Evolutionary conservation across 2,888 invertebrate species (phyloP).

Genomic region (Oasisia sp.): DNA sequence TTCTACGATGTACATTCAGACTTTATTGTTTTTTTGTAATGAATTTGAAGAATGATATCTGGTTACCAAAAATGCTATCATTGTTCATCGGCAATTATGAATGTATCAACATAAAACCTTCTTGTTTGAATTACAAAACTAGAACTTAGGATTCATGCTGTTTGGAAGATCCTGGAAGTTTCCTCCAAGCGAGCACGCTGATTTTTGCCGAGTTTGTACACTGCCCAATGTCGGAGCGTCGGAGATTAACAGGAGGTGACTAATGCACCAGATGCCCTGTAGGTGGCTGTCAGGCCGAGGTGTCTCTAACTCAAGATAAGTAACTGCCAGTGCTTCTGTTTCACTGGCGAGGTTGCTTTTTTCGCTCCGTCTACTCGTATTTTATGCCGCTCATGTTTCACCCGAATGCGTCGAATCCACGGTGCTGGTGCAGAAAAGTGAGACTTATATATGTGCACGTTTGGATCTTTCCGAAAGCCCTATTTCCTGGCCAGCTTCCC

Average conservation of each 20-base stretch:
- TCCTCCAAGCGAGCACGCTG: neutral
- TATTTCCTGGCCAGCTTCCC: neutral
- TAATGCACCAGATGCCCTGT: neutral
- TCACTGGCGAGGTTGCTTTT: neutral
- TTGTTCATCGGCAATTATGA: neutral
- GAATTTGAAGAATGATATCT: neutral
- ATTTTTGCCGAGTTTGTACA: neutral
- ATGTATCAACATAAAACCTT: neutral
- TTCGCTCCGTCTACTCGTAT: neutral
- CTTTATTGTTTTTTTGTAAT: neutral
- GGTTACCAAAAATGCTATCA: neutral
- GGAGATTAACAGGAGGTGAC: constrained; percentile 12
- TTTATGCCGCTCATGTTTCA: neutral
- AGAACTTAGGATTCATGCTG: neutral
- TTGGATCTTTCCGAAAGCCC: neutral
- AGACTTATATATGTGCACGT: neutral
- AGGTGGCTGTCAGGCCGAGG: neutral
- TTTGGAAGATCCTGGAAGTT: neutral
- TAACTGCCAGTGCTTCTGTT: neutral
- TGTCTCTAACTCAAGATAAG: neutral
- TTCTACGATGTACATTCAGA: neutral
- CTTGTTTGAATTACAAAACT: too few relatives aligned
- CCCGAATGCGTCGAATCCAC: neutral
- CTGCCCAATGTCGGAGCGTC: neutral
- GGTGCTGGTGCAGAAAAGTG: neutral